Evolutionary conservation across 2,888 invertebrate genomes (phyloP).

Genomic region (Phrixothrix hirtus): DNA sequence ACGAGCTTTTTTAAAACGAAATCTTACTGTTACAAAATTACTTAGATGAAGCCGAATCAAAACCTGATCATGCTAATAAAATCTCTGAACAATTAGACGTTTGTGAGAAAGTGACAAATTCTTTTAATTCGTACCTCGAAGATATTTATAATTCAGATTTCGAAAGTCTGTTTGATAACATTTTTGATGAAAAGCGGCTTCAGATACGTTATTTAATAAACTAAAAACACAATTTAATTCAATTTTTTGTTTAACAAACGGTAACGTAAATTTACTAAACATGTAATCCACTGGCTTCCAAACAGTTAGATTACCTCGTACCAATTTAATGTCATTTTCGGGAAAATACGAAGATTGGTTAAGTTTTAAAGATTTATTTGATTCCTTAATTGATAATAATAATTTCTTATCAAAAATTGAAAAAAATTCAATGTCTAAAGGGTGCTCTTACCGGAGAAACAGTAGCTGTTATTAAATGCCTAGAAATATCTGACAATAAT

Average conservation of each 20-base stretch:
- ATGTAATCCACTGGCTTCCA: neutral
- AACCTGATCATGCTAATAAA: neutral
- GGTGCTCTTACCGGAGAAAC: neutral
- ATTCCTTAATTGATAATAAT: slow-evolving; percentile 1
- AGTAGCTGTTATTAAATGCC: too few relatives aligned
- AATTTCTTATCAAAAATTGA: neutral
- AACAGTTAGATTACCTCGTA: neutral
- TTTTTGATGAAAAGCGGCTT: neutral
- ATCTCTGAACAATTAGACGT: too few relatives aligned
- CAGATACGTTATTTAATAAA: neutral
- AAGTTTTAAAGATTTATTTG: neutral
- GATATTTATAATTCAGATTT: neutral
- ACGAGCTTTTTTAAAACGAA: neutral
- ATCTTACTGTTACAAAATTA: neutral
- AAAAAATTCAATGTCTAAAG: too few relatives aligned
- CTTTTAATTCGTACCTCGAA: too few relatives aligned
- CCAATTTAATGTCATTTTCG: neutral
- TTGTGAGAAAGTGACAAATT: neutral
- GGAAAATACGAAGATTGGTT: neutral
- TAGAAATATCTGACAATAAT: slow-evolving; percentile 1
- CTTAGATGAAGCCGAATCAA: neutral
- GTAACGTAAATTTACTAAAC: too few relatives aligned
- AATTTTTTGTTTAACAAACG: too few relatives aligned
- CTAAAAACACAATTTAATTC: neutral
- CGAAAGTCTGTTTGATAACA: neutral